phyloP scores from a whole-genome alignment of 2,888 invertebrate genomes.

The Drosophila kambysellisi region DNA sequence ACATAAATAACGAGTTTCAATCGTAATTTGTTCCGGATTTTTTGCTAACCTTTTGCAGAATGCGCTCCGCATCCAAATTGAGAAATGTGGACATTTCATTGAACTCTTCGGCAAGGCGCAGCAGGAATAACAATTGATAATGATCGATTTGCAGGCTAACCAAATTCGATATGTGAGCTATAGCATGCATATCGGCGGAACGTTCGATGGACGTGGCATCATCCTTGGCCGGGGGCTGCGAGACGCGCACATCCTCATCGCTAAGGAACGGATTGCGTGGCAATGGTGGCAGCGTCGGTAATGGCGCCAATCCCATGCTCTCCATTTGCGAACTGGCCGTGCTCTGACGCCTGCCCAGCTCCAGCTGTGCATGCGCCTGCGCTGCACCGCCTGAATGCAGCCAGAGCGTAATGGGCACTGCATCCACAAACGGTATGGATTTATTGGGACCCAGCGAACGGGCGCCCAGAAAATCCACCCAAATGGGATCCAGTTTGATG shows the following conservation, averaged over 20 bases:
- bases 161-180: constrained; percentile 93
- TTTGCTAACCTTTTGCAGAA: constrained; percentile 86
- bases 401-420: constrained; percentile 95
- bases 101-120: constrained; percentile 92
- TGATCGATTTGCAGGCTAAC: constrained; percentile 96
- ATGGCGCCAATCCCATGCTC: constrained; percentile 66
- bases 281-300: constrained; percentile 61
- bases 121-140: constrained; percentile 95
- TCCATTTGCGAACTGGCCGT: constrained; percentile 65
- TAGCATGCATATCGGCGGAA: constrained; percentile 90
- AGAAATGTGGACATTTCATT: constrained; percentile 92
- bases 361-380: constrained; percentile 81
- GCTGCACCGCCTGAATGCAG: constrained; percentile 85
- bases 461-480: constrained; percentile 96
- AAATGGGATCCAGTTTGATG: constrained; percentile 94
- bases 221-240: constrained; percentile 39
- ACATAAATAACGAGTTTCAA: neutral
- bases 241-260: constrained; percentile 75
- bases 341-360: constrained; percentile 44
- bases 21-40: neutral
- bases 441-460: constrained; percentile 90
- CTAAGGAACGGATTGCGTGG: constrained; percentile 83
- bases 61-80: constrained; percentile 91
- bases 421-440: constrained; percentile 92
- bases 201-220: constrained; percentile 85